Evolutionary conservation across 2,113 vertebrate genomes (phyloP), one percentile per base, ranked within the genome.

Genomic region (Hucho hucho): DNA sequence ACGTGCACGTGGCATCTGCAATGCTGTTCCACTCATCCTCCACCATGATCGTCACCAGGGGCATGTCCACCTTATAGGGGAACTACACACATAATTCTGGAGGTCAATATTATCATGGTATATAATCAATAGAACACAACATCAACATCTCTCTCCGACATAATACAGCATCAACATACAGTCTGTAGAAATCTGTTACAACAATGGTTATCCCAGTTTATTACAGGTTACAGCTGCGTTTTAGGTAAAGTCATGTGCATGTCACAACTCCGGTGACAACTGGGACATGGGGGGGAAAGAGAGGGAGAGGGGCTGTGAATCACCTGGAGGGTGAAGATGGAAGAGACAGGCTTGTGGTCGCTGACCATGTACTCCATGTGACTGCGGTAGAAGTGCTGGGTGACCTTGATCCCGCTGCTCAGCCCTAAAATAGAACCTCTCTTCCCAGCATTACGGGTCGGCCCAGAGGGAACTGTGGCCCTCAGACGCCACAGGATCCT

Each of bases 331-430:
- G 96, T 90, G 14, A 99, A 99, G 87, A 96, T 92, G 79, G 98
- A 96, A n/a, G 93, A 95, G 32, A 99, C 97, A 0, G 98, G 97
- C 82, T 99, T 99, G 94, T 99, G 98, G 90, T 99, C 98, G 0
- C 98, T 99, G 89, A 96, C 78, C 0, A 90, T 95, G 83, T 96
- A 98, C 22, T 97, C 96, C 97, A 98, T 98, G 89, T 98, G 96
- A 87, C 97, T 98, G 64, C 94, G 91, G 87, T 99, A 99, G 87
- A 91, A 94, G 49, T 95, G 94, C 83, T 98, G 97, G 0, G 90
- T 95, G 81, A 98, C 96, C 1, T 92, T 92, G 64, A 95, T 89
- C 6, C 90, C 89, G 0, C 87, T 90, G 70, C 82, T 90, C 69
- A 93, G 77, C 47, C 91, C 90, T 2, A 89, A 90, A n/a, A 90